Conservation (phyloP, 2,888 invertebrate genomes). For the Orchesellides sinensis region DNA sequence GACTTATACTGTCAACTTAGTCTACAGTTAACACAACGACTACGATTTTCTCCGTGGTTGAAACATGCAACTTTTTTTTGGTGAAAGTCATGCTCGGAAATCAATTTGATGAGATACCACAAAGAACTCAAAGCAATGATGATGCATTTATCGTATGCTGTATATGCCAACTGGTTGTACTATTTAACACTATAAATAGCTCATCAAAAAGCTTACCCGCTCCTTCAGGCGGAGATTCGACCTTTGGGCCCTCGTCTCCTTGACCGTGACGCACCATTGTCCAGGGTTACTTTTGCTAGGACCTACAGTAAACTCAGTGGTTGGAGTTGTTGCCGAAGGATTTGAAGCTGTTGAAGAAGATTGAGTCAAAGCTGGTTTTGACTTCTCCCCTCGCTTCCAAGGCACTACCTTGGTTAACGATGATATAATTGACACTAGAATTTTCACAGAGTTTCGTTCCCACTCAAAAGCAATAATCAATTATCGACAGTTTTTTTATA, state of each 20-base stretch:
- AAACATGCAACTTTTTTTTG: too few relatives aligned
- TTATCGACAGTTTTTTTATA: background rate
- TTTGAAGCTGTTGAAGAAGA: slow-evolving; percentile 45
- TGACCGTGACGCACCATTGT: slow-evolving; percentile 74
- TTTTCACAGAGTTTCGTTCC: slow-evolving; percentile 48
- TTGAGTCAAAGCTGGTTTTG: slow-evolving; percentile 61
- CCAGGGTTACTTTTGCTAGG: slow-evolving; percentile 71
- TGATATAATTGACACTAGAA: slow-evolving; percentile 74
- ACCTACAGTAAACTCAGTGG: slow-evolving; percentile 68
- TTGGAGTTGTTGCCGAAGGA: slow-evolving; percentile 26
- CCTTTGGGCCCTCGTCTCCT: slow-evolving; percentile 71
- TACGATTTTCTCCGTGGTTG: too few relatives aligned
- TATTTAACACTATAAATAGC: too few relatives aligned
- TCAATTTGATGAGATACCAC: too few relatives aligned
- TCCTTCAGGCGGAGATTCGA: slow-evolving; percentile 73
- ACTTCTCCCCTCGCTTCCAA: slow-evolving; percentile 72
- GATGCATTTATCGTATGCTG: too few relatives aligned
- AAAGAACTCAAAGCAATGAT: too few relatives aligned
- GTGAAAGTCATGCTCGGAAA: slow-evolving; percentile 9
- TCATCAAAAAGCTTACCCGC: slow-evolving; percentile 74
- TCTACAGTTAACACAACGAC: too few relatives aligned
- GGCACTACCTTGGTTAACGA: slow-evolving; percentile 74
- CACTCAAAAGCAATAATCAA: background rate
- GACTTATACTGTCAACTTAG: too few relatives aligned
- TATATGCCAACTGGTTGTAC: too few relatives aligned